Percentiles rank a stretch among this genome's conserved stretches.
Evolutionary conservation across 2,888 invertebrate genomes (phyloP).

Genomic region (Heterodera filipjevi): DNA sequence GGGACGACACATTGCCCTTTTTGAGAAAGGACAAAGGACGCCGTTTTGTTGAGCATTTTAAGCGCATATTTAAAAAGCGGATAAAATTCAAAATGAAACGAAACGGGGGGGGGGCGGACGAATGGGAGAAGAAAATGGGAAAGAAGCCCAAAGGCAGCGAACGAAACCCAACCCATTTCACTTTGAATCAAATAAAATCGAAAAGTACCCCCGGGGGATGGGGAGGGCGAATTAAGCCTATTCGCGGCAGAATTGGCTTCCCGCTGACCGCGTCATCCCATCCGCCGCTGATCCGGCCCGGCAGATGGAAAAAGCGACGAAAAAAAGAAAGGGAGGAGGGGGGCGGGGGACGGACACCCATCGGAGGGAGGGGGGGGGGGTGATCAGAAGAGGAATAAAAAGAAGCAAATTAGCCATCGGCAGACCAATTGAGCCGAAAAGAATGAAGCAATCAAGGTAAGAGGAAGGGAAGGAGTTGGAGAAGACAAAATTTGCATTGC

Average conservation of each 20-base stretch:
- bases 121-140: neutral
- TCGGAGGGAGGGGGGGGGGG: neutral
- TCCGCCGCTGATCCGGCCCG: conserved; percentile 9
- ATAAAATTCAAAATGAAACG: neutral
- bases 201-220: neutral
- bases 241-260: neutral
- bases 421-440: conserved; percentile 12
- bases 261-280: neutral
- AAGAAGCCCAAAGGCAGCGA: neutral
- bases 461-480: neutral
- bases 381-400: neutral
- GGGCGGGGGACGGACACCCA: neutral
- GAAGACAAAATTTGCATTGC: neutral
- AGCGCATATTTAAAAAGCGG: neutral
- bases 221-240: neutral
- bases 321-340: neutral
- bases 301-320: neutral
- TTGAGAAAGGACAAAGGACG: neutral
- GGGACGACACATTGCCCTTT: neutral
- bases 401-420: conserved; percentile 9
- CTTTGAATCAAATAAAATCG: neutral
- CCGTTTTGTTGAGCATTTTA: neutral
- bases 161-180: neutral
- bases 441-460: neutral
- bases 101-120: neutral